phyloP scores from a whole-genome alignment of 2,113 vertebrate genomes.

The Cyphomyrus discorhynchus region DNA sequence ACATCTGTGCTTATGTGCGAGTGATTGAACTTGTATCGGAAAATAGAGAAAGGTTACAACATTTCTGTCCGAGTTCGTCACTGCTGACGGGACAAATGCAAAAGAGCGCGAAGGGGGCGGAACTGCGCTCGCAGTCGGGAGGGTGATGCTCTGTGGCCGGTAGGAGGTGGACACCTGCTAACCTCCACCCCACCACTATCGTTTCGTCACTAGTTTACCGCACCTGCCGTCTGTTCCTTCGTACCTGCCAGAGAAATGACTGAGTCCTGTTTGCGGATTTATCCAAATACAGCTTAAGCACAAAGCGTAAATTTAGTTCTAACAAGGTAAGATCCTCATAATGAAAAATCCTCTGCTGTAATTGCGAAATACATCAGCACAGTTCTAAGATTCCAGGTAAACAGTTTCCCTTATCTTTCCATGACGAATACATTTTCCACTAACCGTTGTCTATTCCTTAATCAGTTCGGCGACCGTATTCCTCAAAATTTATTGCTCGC shows the following conservation, averaged over 20 bases:
- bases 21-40: not conserved
- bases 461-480: not conserved
- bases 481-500: not conserved
- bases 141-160: not conserved
- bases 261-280: not conserved
- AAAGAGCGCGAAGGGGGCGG: not conserved
- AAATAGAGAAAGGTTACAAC: not conserved
- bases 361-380: not conserved
- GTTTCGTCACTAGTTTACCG: slow-evolving; percentile 17
- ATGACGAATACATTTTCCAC: slow-evolving; percentile 13
- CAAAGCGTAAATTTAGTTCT: not conserved
- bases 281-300: not conserved
- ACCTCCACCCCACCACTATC: not conserved
- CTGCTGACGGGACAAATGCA: not conserved
- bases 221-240: slow-evolving; percentile 2
- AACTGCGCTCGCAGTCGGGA: not conserved
- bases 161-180: slow-evolving; percentile 1
- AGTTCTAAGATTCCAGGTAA: not conserved
- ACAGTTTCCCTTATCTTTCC: slow-evolving; percentile 4
- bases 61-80: not conserved
- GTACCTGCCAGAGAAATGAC: slow-evolving; percentile 8
- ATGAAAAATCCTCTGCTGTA: not conserved
- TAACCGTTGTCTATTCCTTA: not conserved
- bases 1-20: slow-evolving; percentile 8
- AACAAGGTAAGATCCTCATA: not conserved